Evolutionary conservation across 2,797 vertebrate species (phyloP).

Genomic region (Lacerta agilis): DNA sequence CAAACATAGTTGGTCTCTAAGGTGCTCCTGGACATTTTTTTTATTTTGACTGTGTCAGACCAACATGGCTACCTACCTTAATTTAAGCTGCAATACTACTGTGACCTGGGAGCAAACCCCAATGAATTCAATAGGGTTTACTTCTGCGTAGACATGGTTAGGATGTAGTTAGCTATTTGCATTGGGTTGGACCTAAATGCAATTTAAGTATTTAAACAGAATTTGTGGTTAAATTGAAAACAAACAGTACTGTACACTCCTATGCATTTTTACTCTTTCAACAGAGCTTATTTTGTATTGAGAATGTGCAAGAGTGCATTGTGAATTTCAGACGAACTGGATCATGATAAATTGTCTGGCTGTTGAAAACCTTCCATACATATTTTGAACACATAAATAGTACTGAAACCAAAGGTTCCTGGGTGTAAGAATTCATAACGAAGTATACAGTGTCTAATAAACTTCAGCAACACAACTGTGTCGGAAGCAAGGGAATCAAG

Average conservation of each 20-base stretch:
- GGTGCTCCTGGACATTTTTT: too few species aligned
- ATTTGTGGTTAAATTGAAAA: not conserved
- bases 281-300: not conserved
- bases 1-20: too few species aligned
- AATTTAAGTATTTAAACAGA: not conserved
- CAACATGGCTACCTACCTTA: too few species aligned
- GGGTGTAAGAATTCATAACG: not conserved
- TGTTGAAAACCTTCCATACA: not conserved
- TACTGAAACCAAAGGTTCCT: not conserved
- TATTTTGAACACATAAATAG: not conserved
- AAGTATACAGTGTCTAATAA: not conserved
- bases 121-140: too few species aligned
- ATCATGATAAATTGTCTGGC: not conserved
- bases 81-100: too few species aligned
- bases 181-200: too few species aligned
- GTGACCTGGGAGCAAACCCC: too few species aligned
- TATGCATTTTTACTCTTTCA: not conserved
- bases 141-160: too few species aligned
- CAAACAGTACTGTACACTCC: too few species aligned
- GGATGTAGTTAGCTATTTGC: not conserved
- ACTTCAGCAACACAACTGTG: constrained; percentile 6
- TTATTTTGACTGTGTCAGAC: too few species aligned
- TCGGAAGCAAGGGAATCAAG: constrained; percentile 9
- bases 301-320: not conserved
- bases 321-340: not conserved